Percentiles rank a stretch among this genome's conserved stretches.
Conservation (phyloP, 2,888 invertebrate species). For the Neuroscelio doddi region DNA sequence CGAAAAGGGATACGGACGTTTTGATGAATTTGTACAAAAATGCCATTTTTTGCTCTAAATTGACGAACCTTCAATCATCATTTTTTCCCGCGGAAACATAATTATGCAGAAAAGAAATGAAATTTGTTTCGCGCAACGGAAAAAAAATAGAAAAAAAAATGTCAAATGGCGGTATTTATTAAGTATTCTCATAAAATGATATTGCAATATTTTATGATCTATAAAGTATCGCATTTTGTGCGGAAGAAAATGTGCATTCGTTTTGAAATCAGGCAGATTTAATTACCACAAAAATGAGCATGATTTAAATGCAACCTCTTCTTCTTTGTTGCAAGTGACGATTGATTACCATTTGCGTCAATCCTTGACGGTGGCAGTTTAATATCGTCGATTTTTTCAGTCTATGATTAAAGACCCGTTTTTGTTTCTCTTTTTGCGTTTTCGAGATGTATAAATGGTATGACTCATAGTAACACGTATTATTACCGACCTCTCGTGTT, state of each 20-base stretch:
- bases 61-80: too few relatives aligned
- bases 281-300: not conserved
- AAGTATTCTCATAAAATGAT: too few relatives aligned
- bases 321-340: slow-evolving; percentile 10
- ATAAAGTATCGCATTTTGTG: not conserved
- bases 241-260: not conserved
- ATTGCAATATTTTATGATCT: slow-evolving; percentile 2
- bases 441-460: slow-evolving; percentile 12
- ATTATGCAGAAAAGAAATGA: not conserved
- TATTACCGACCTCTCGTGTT: slow-evolving; percentile 25
- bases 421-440: slow-evolving; percentile 18
- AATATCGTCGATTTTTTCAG: slow-evolving; percentile 17
- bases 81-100: too few relatives aligned
- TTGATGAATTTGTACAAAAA: slow-evolving; percentile 10
- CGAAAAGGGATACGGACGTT: too few relatives aligned
- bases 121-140: not conserved
- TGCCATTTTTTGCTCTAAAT: slow-evolving; percentile 5
- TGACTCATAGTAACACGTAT: slow-evolving; percentile 33
- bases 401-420: slow-evolving; percentile 19
- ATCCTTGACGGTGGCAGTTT: slow-evolving; percentile 12
- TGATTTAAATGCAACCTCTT: slow-evolving; percentile 3
- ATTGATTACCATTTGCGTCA: slow-evolving; percentile 13
- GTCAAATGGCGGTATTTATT: too few relatives aligned
- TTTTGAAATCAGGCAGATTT: slow-evolving; percentile 8
- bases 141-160: too few relatives aligned